Evolutionary conservation across 2,113 vertebrate species (phyloP), one percentile per base, ranked within the genome.

Genomic region (Corythornis cristatus): DNA sequence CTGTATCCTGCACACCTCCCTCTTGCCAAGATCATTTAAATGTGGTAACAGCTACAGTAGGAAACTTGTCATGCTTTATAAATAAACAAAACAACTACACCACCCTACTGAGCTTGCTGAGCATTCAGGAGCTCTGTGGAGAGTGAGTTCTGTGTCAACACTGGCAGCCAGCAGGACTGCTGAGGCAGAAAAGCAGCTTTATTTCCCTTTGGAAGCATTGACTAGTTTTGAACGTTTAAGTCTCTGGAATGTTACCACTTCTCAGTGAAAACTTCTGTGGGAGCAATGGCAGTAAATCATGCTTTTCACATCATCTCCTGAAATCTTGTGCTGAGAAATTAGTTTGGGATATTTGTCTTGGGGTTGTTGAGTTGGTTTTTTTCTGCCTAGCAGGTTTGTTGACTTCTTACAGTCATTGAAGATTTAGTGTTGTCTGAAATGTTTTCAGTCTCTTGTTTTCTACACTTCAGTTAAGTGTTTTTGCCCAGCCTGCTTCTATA

Each of bases 11-110:
- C 84, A 46, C 0, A 11, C 46, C 76, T 94, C 0, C 0, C 14
- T 14, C 28, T 85, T 94, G 91, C 93, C 94, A 95, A 93, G 60
- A 94, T 70, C 93, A 67, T 85, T 96, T 85, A 91, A 89, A 72
- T 95, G 83, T 90, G 66, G 86, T 95, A 90, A 90, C 53, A 84
- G 86, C 89, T 89, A 66, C 78, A 70, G 78, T 33, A 80, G 89
- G 86, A 91, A 92, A 85, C 62, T 77, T 79, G 67, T 81, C 70
- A 83, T 0, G 6, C 89, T 94, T 50, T 93, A 70, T 86, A 89
- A 96, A 93, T 84, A 94, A 90, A 92, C 87, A 89, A 90, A 93
- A 79, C 78, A 87, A 60, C 73, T 82, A 79, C 91, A 93, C 37
- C 83, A 82, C 40, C 78, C 89, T 83, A 26, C 81, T 67, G 91